Conservation (phyloP, 2,888 invertebrate genomes). For the Drosophila colorata region DNA sequence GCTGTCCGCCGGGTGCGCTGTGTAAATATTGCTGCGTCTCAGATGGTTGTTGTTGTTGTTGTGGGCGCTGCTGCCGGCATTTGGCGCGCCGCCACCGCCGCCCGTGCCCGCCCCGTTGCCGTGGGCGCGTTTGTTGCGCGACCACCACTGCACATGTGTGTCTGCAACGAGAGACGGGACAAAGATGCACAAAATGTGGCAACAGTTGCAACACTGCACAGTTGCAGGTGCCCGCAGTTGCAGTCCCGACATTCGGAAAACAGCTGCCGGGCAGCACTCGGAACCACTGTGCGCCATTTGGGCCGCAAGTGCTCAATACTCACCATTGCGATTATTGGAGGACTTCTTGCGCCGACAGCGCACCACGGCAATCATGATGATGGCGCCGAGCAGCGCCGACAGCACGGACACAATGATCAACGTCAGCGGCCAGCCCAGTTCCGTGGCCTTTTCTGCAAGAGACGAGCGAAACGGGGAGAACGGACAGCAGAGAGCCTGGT, state of each 20-base stretch:
- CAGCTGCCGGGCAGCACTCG: no score
- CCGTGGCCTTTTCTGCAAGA: conserved; percentile 86
- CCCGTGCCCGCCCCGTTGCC: conserved; percentile 43
- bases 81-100: conserved; percentile 41
- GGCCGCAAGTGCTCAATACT: conserved; percentile 62
- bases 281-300: neutral
- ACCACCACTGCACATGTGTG: conserved; percentile 85
- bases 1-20: conserved; percentile 85
- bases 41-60: conserved; percentile 84
- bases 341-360: conserved; percentile 87
- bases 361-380: conserved; percentile 90
- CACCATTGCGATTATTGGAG: conserved; percentile 85
- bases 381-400: conserved; percentile 90
- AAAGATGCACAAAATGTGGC: conserved; percentile 26
- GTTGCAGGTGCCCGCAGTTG: no score
- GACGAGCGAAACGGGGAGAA: conserved; percentile 14
- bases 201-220: conserved; percentile 1
- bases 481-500: conserved; percentile 8
- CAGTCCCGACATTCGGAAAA: no score
- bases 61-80: conserved; percentile 57
- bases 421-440: conserved; percentile 90
- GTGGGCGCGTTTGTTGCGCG: conserved; percentile 84
- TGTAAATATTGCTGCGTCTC: conserved; percentile 84
- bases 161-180: conserved; percentile 65
- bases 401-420: conserved; percentile 90